These are phyloP conservation scores for Clostera curtula DNA, from an alignment of 2,888 invertebrate species.

Conservation along the genomic window DNA sequence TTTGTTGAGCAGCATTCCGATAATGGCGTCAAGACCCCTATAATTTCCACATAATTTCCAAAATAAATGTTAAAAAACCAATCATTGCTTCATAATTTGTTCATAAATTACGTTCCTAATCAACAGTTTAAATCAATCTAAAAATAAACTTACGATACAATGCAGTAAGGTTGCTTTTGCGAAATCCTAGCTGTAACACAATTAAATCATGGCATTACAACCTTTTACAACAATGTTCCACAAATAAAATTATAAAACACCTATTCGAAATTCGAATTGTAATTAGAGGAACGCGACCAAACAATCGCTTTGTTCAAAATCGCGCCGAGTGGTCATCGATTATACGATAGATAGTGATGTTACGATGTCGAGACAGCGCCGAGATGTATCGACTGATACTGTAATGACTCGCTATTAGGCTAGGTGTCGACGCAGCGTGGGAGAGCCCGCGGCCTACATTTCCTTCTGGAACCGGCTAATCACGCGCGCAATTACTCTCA, in stretches of 20 bases:
- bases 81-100: too few relatives aligned
- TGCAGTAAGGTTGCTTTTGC: too few relatives aligned
- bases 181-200: too few relatives aligned
- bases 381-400: conserved; percentile 64
- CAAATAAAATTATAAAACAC: conserved; percentile 5
- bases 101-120: too few relatives aligned
- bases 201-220: neutral
- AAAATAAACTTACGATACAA: too few relatives aligned
- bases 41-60: too few relatives aligned
- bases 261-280: conserved; percentile 25
- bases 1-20: too few relatives aligned
- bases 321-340: conserved; percentile 47
- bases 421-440: conserved; percentile 68
- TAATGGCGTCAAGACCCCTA: too few relatives aligned
- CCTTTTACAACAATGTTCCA: neutral
- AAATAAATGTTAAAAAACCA: too few relatives aligned
- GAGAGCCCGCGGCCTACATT: conserved; percentile 62
- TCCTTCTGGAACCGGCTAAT: conserved; percentile 46
- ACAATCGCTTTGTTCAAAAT: conserved; percentile 53
- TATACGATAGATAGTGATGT: conserved; percentile 50
- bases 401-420: conserved; percentile 65
- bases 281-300: conserved; percentile 44
- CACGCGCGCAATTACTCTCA: conserved; percentile 67
- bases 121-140: too few relatives aligned
- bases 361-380: conserved; percentile 33